Evolutionary conservation across 2,113 vertebrate species (phyloP), one percentile per base, ranked within the genome.

Genomic region (Poeciliopsis occidentalis): DNA sequence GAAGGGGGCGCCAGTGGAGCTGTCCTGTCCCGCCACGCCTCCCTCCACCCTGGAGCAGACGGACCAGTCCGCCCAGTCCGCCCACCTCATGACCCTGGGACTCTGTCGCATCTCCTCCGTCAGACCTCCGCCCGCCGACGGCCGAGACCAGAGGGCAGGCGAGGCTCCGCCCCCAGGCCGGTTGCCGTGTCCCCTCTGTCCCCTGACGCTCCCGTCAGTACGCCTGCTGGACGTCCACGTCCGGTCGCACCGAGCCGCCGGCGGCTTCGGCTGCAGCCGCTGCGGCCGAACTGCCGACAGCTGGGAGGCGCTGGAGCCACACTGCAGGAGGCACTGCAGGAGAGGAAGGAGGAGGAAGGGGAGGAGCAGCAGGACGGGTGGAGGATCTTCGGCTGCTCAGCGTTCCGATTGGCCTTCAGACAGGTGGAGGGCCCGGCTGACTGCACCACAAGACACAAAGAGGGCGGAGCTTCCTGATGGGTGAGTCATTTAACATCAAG

Each of bases 71-170:
- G 81, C 94, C 65, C 94, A 94, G 74, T 90, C 88, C 0, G 81
- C 94, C 64, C 94, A 94, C 88, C 92, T 95, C 64, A 92, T 92
- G 89, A 90, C 79, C 69, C 84, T 94, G 64, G 88, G 88, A 0
- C 27, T 95, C 19, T 94, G 82, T 71, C 54, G 82, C 0, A 74
- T 92, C 83, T 93, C 88, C 1, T 81, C 85, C 3, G 7, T 90
- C 32, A 91, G 84, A 84, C 71, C 71, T 34, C 80, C 84, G 7
- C 4, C 47, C 1, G 0, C 32, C 34, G 0, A 1, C 8, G 31
- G 32, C 64, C 12, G 19, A 67, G 37, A 12, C 34, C 8, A 34
- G 34, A 8, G 62, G 32, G 12, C 57, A 26, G 34, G 34, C 10
- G 64, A 15, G 67, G 17, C 64, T 1, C 19, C 32, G 0, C 22